Base-by-base conservation (phyloP, 2,888 invertebrate species). In the Alviniconcha strummeri region DNA sequence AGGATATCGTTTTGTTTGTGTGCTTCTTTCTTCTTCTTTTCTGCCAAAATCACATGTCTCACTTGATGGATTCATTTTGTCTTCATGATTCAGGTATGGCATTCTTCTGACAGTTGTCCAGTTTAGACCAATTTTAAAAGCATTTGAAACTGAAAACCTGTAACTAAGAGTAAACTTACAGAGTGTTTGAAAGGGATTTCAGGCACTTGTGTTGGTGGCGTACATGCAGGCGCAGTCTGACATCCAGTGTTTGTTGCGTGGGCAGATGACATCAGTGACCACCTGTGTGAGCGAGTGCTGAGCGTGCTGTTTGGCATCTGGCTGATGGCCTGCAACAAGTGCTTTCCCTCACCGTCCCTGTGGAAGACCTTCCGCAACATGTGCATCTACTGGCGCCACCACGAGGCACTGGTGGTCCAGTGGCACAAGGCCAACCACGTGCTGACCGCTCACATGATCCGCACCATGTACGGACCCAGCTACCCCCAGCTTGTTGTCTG, bases 281-380 rank as follows among this genome's bases (percentile, higher is more conserved):
- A 98, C 93, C 95, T 99, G 76, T 98, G 98, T 93, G 98, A 98
- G 93, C 95, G 99, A 67, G 98, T 99, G 81, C 95, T 99, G 7
- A 97, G 97, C 88, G 98, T 98, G 67, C 95, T 99, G 83, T 97
- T 99, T 94, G 98, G 98, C 94, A 96, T 97, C 82, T 97, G 97
- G 97, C 92, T 97, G 81, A 94, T 96, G 79, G 96, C 96, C 5
- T 97, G 96, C 91, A 95, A 95, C 81, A 95, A 95, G 87, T 98
- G 97, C 92, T 99, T 99, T 94, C 99, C 99, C 0, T 96, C 98
- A 5, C 99, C 99, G 8, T 97, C 98, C 1, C 94, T 98, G 88
- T 99, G 98, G 98, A 97, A 98, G 93, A 98, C 98, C 0, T 95
- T 99, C 86, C 96, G 97, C 90, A 98, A 98, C 94, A 97, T 98